Evolutionary conservation across 2,888 invertebrate species (phyloP).

Genomic region (Stomorhina lunata): DNA sequence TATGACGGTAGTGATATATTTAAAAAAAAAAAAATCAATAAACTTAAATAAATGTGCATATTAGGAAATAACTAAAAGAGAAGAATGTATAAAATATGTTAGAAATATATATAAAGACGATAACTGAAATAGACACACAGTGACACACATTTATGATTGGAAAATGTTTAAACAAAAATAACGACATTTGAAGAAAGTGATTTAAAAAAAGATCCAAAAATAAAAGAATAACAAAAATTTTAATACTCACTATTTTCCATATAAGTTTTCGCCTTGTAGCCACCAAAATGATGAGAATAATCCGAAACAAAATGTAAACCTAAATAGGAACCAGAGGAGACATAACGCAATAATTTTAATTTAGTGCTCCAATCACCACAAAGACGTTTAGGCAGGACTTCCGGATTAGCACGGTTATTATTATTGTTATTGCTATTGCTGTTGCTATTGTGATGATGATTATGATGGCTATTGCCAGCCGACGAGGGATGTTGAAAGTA

Average conservation of each 20-base stretch:
- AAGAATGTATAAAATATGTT: no score
- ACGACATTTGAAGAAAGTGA: neutral
- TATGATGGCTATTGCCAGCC: conserved; percentile 8
- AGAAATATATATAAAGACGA: neutral
- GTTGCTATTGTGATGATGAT: conserved; percentile 8
- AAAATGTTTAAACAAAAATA: conserved; percentile 23
- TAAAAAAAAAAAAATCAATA: no score
- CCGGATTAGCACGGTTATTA: conserved; percentile 36
- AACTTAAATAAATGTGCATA: no score
- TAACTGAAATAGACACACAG: conserved; percentile 5
- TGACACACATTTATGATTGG: conserved; percentile 31
- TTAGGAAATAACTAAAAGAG: no score
- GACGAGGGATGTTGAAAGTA: conserved; percentile 63
- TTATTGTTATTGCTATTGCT: neutral
- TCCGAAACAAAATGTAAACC: conserved; percentile 87
- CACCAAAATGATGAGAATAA: conserved; percentile 88
- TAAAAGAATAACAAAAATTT: neutral
- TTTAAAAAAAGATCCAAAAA: neutral
- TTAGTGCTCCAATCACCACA: conserved; percentile 92
- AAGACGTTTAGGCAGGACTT: conserved; percentile 80
- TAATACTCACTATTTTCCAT: conserved; percentile 86
- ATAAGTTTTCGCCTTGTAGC: conserved; percentile 86
- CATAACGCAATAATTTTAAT: conserved; percentile 86
- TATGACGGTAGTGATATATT: no score
- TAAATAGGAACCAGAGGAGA: conserved; percentile 83